Percentiles rank a stretch among this genome's conserved stretches.
Evolutionary conservation across 2,113 vertebrate species (phyloP).

Genomic region (Chionomys nivalis): DNA sequence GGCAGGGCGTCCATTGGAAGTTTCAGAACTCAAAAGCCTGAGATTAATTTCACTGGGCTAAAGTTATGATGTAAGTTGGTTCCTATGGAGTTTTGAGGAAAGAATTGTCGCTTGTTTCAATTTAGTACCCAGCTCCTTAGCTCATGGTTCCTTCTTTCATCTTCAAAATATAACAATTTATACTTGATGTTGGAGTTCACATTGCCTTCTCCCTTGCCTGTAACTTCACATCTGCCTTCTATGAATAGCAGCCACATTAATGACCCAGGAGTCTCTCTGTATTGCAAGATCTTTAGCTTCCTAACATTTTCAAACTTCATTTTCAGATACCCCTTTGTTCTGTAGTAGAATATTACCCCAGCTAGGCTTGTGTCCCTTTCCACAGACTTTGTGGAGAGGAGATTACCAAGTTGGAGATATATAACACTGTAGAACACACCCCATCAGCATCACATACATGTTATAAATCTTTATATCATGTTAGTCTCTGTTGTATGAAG

Average conservation of each 20-base stretch:
- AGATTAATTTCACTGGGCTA: background rate
- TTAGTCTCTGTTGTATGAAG: background rate
- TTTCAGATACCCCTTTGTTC: background rate
- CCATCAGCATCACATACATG: background rate
- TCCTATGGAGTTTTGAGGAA: background rate
- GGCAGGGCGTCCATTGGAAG: background rate
- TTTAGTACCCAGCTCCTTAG: background rate
- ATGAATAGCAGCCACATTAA: too few relatives aligned
- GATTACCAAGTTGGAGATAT: too few relatives aligned
- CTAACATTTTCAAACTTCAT: background rate
- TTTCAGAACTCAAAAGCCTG: background rate
- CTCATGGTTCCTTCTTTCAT: background rate
- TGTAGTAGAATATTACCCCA: background rate
- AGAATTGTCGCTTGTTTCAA: background rate
- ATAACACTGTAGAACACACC: background rate
- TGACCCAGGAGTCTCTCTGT: background rate
- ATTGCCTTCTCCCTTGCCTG: background rate
- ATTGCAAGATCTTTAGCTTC: background rate
- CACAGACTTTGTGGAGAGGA: background rate
- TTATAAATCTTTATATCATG: background rate
- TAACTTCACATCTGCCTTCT: background rate
- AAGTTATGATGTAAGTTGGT: background rate
- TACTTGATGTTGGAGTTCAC: background rate
- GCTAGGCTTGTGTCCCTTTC: too few relatives aligned
- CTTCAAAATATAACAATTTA: background rate